These are phyloP conservation scores for Panurus biarmicus DNA, from an alignment of 2,113 vertebrate species.

Conservation along the genomic window DNA sequence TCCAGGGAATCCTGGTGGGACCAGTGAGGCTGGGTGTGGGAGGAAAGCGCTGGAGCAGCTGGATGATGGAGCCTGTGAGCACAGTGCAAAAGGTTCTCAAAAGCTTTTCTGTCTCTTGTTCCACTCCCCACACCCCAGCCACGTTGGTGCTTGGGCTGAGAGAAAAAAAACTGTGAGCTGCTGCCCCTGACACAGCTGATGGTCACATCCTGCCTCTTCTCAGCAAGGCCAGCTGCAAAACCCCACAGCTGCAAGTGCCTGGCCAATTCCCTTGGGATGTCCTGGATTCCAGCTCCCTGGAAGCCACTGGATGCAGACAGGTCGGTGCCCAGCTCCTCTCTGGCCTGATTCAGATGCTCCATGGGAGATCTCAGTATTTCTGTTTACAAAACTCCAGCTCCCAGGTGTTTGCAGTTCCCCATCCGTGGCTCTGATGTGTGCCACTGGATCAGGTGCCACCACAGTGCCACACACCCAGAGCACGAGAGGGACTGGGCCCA, in stretches of 20 bases:
- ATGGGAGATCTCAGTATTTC: background rate
- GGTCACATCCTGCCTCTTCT: background rate
- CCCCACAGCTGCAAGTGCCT: background rate
- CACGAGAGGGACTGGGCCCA: background rate
- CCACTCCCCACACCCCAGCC: background rate
- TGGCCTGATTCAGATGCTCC: background rate
- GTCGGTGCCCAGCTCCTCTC: background rate
- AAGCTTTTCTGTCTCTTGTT: background rate
- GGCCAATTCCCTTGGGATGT: background rate
- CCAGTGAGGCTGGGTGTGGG: background rate
- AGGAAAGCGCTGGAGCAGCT: background rate
- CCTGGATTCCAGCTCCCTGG: background rate
- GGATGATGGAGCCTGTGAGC: background rate
- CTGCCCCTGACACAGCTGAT: background rate
- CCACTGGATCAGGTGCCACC: background rate
- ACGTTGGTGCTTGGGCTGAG: background rate
- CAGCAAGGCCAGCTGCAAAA: background rate
- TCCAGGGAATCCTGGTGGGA: accelerated
- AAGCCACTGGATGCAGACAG: accelerated
- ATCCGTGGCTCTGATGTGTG: accelerated
- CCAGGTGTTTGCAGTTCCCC: background rate
- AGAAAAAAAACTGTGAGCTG: background rate
- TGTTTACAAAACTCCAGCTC: background rate
- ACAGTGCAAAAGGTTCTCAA: background rate
- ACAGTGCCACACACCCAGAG: background rate